Evolutionary conservation across 2,797 vertebrate species (phyloP), one percentile per base, ranked within the genome.

Genomic region (Pseudocheirus occidentalis): DNA sequence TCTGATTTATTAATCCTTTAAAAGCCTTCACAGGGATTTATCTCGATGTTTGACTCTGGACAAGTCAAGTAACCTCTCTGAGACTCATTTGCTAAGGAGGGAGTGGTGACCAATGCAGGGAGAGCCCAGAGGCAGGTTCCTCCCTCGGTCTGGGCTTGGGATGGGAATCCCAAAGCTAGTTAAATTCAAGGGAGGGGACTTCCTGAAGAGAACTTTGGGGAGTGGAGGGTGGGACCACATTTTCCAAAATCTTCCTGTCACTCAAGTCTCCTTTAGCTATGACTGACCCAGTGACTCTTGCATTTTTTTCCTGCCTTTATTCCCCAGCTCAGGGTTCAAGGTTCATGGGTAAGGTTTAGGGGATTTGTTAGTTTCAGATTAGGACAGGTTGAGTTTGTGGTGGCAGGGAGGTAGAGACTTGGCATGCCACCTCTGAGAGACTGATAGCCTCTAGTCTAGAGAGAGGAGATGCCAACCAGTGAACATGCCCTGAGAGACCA

Each of bases 141-240:
- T 87, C 73, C 73, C 40, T 27, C 10, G 6, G 73, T 87, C 24
- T 87, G 73, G 40, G 21, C 18, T 46, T 50, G 73, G 73, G 40
- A 87, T 66, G 31, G 66, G n/a, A 81, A 87, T 87, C 40, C 73
- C 10, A 87, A 87, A 87, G 73, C 73, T 87, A 87, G 40, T 87
- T 87, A 87, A 50, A 87, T 87, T 87, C 40, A 87, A 87, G 40
- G 40, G 56, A 55, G 90, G n/a, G 24, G 31, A 66, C 14, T 81
- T 50, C 73, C 92, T 81, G 18, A 55, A 55, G 73, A 27, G 53
- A 21, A 14, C 58, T 0, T 10, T 0, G 0, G 92, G 62, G 5
- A 55, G 34, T 81, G 90, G 31, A 55, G 73, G 24, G 52, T 87
- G 52, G 91, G 31, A n/a, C 92, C 54, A 46, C 56, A 81, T 31